Base-by-base conservation (phyloP, 2,797 vertebrate species). In the Enteromius afrohamiltoni region DNA sequence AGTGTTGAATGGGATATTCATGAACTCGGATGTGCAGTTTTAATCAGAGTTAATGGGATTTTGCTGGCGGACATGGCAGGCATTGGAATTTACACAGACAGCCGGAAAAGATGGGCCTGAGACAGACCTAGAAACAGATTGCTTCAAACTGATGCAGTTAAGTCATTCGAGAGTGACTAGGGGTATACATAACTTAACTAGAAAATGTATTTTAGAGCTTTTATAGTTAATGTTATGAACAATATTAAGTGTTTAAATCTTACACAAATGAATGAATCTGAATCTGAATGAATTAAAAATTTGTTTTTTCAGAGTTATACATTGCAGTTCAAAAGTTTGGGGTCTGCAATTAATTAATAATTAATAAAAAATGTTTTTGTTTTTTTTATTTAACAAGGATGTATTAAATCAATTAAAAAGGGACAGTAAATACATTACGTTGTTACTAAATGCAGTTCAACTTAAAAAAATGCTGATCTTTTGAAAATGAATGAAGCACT, bases 1-100 rank as follows among this genome's bases (percentile, higher is more conserved):
- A 92, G 92, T 92, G 90, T 88, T 90, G 89, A 89, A 93, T 93
- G 90, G 92, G 92, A 92, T 91, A 93, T 94, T 94, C 88, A 94
- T 93, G 92, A 93, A 91, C 91, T 90, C 51, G 84, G 91, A 91
- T 92, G 87, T 87, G 90, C 51, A 8, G 67, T 86, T 88, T 77
- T 77, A 88, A 88, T 86, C 80, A 71, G 92, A 90, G 2, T 90
- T 94, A 93, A 95, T 93, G 86, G 89, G 92, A 91, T 62, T 90
- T 84, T 88, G 85, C 93, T 94, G 89, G 89, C 31, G 51, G 79
- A 75, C 37, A 71, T 49, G 62, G 23, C 23, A 49, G 47, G 13
- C 23, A 6, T 42, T 81, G 49, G 45, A 73, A 67, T 58, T 82
- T 69, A 13, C 65, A 82, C 74, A 79, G 79, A 79, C 79, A 75